These are phyloP conservation scores for Melanotaenia trifasciata DNA, from an alignment of 2,797 vertebrate genomes.

Conservation along the genomic window DNA sequence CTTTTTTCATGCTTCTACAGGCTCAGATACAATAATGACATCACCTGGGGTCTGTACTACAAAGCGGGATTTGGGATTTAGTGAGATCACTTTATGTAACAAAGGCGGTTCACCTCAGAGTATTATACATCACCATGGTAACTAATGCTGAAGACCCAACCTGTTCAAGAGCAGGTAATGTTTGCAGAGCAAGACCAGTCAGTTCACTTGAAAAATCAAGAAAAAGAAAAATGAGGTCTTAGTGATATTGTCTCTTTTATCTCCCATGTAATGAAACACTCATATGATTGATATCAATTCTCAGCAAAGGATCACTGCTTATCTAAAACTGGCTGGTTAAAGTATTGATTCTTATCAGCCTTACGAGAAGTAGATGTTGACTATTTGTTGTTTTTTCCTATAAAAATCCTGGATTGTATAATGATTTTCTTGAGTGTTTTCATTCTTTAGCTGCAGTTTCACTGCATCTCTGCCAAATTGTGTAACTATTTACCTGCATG, in stretches of 20 bases:
- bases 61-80: not conserved
- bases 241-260: not conserved
- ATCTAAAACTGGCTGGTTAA: no score
- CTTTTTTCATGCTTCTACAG: conserved; percentile 57
- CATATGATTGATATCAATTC: no score
- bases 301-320: no score
- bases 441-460: not conserved
- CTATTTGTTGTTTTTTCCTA: no score
- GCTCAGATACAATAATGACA: conserved; percentile 42
- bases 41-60: conserved; percentile 27
- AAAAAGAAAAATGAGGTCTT: not conserved
- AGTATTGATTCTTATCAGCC: no score
- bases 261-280: not conserved
- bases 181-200: not conserved
- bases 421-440: not conserved
- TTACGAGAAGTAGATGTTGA: no score
- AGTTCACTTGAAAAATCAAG: not conserved
- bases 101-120: not conserved
- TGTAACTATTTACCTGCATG: not conserved
- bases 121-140: not conserved
- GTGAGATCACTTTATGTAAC: not conserved
- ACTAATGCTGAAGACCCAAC: not conserved
- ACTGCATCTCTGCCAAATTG: not conserved
- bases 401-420: not conserved
- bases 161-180: not conserved